These are phyloP conservation scores for Rhinogobius similis DNA, from an alignment of 2,113 vertebrate species.

Conservation along the genomic window DNA sequence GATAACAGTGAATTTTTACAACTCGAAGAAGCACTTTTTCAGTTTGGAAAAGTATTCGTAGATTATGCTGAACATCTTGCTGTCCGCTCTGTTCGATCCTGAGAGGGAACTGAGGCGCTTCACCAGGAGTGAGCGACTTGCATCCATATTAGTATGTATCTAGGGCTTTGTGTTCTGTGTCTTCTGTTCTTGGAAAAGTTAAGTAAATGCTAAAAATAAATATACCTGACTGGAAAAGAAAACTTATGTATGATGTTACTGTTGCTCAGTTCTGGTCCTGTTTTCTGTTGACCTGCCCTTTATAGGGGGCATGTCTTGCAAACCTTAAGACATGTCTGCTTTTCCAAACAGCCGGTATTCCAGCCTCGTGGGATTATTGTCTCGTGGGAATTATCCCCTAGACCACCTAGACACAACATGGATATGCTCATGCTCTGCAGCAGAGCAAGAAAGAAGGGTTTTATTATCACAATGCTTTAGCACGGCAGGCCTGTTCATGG, in stretches of 20 bases:
- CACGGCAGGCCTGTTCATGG: not conserved
- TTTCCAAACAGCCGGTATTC: constrained; percentile 37
- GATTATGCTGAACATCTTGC: constrained; percentile 78
- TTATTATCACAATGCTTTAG: constrained; percentile 36
- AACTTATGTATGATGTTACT: not conserved
- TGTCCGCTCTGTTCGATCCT: constrained; percentile 75
- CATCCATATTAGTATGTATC: constrained; percentile 76
- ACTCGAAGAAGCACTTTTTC: not conserved
- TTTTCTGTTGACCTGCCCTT: constrained; percentile 37
- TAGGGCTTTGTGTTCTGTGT: constrained; percentile 12
- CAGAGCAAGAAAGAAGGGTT: constrained; percentile 42
- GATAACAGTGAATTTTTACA: not conserved
- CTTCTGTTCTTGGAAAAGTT: not conserved
- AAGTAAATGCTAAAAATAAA: not conserved
- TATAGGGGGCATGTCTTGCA: constrained; percentile 44
- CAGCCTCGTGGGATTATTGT: constrained; percentile 53
- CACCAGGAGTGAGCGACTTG: constrained; percentile 73
- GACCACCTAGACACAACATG: constrained; percentile 63
- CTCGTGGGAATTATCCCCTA: constrained; percentile 64
- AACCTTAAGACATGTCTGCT: constrained; percentile 49
- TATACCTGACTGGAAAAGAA: not conserved
- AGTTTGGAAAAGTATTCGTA: constrained; percentile 28
- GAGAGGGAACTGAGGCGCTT: constrained; percentile 71
- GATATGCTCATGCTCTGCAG: constrained; percentile 21
- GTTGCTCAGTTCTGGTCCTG: constrained; percentile 40